phyloP scores from a whole-genome alignment of 1,140 invertebrate species.

The Agrypnia vestita region DNA sequence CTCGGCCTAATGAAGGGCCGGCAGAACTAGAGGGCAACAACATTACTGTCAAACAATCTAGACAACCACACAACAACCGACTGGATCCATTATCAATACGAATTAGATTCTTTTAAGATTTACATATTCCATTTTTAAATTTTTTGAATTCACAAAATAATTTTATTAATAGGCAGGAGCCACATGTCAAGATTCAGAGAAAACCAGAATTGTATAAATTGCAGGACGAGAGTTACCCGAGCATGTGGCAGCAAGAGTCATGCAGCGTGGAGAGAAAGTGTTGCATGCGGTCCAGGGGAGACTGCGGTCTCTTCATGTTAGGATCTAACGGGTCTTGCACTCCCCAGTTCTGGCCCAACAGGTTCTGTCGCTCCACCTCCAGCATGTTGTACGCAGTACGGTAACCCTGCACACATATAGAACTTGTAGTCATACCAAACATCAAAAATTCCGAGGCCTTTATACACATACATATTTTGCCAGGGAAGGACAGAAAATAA shows the following conservation, averaged over 20 bases:
- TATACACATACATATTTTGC: neutral
- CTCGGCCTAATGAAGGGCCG: constrained; percentile 85
- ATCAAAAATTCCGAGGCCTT: neutral
- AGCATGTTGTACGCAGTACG: constrained; percentile 79
- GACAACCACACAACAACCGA: no score
- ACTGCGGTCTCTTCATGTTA: constrained; percentile 67
- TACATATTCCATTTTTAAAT: no score
- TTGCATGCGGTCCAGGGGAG: constrained; percentile 86
- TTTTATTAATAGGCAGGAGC: no score
- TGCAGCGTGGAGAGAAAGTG: constrained; percentile 81
- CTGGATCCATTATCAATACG: no score
- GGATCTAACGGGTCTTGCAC: constrained; percentile 69
- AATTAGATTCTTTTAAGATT: neutral
- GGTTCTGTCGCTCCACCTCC: constrained; percentile 80
- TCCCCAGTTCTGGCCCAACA: constrained; percentile 75
- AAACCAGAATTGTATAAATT: neutral
- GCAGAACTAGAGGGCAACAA: constrained; percentile 71
- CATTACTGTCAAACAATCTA: no score
- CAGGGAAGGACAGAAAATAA: neutral
- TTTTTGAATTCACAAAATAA: no score
- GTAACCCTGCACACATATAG: constrained; percentile 73
- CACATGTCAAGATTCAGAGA: no score
- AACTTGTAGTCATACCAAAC: no score
- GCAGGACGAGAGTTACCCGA: constrained; percentile 71
- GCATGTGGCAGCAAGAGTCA: constrained; percentile 84